These are phyloP conservation scores for Drosophila rufa DNA, from an alignment of 1,140 invertebrate genomes.

Conservation along the genomic window DNA sequence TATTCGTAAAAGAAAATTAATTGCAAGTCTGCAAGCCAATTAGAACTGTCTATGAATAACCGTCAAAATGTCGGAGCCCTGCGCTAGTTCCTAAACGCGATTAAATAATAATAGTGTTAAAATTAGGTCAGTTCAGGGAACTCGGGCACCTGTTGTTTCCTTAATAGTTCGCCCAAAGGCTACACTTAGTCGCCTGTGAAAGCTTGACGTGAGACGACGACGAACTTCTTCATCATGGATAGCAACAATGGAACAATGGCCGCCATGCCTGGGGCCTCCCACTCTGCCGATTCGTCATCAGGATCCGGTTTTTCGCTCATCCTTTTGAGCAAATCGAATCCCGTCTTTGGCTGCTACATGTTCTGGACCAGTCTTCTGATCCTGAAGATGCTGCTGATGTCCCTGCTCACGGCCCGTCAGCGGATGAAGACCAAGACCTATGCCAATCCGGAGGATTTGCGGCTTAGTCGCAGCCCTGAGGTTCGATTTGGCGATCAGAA, in stretches of 20 bases:
- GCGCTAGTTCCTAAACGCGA: background rate
- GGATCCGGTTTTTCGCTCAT: conserved; percentile 10
- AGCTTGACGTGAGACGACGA: background rate
- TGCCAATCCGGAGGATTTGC: conserved; percentile 70
- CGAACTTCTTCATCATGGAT: conserved; percentile 3
- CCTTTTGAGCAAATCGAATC: conserved; percentile 74
- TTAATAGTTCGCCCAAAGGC: background rate
- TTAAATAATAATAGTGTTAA: conserved; percentile 1
- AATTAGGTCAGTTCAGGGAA: conserved; percentile 32
- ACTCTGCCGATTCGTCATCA: background rate
- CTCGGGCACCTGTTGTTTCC: conserved; percentile 13
- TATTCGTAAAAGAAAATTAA: background rate
- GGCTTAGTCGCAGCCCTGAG: conserved; percentile 40
- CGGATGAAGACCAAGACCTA: conserved; percentile 84
- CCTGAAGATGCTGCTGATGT: conserved; percentile 86
- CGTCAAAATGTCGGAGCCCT: background rate
- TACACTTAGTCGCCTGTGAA: conserved; percentile 2
- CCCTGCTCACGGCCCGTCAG: conserved; percentile 85
- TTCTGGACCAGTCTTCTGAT: conserved; percentile 86
- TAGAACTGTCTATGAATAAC: background rate
- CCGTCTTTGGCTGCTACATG: conserved; percentile 85
- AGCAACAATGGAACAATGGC: background rate
- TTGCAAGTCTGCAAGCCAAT: background rate
- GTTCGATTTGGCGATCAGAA: conserved; percentile 65
- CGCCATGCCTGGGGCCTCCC: background rate